Evolutionary conservation across 1,140 invertebrate species (phyloP).

Genomic region (Wiebesia pumilae): DNA sequence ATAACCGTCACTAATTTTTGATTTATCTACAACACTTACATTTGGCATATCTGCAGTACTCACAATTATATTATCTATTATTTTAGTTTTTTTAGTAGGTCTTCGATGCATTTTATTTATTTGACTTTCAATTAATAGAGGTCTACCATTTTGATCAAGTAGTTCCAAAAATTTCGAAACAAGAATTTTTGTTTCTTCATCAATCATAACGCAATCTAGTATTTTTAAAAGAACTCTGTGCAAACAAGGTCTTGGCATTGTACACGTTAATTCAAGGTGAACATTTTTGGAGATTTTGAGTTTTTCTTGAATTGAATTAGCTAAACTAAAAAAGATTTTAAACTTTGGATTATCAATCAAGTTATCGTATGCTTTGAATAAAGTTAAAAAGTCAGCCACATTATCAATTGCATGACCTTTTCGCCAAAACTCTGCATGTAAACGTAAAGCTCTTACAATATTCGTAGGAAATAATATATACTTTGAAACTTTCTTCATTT

Average conservation of each 20-base stretch:
- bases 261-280: slow-evolving; percentile 16
- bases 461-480: background rate
- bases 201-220: background rate
- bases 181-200: background rate
- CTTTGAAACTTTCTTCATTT: background rate
- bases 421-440: slow-evolving; percentile 17
- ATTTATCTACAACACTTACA: no score
- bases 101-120: background rate
- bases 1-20: no score
- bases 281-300: background rate
- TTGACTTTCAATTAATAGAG: background rate
- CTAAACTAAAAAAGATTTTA: background rate
- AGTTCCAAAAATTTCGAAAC: background rate
- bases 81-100: no score
- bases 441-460: background rate
- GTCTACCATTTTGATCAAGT: slow-evolving; percentile 11
- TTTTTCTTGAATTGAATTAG: background rate
- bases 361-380: slow-evolving; percentile 23
- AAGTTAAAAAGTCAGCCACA: background rate
- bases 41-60: no score
- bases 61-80: no score
- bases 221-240: slow-evolving; percentile 14
- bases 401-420: background rate
- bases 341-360: background rate
- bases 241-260: slow-evolving; percentile 27